Conservation (phyloP, 1,140 invertebrate genomes). For the Nebria ingens region DNA sequence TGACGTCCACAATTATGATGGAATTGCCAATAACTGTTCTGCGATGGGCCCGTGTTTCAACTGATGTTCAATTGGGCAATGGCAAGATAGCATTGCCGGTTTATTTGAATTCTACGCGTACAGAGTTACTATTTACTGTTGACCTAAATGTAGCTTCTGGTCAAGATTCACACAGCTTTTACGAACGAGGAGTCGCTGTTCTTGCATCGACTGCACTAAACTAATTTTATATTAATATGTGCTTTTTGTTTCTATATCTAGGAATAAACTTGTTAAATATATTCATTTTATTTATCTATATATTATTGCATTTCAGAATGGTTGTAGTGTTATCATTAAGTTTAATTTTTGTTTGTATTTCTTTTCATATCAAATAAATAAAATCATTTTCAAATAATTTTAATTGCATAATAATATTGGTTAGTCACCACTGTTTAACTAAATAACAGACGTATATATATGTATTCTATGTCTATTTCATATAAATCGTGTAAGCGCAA, state of each 20-base stretch:
- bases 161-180: conserved; percentile 86
- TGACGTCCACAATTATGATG: conserved; percentile 91
- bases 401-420: too few relatives aligned
- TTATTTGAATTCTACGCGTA: conserved; percentile 92
- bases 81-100: conserved; percentile 84
- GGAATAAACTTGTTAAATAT: too few relatives aligned
- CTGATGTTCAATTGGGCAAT: conserved; percentile 42
- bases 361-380: too few relatives aligned
- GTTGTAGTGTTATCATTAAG: too few relatives aligned
- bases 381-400: too few relatives aligned
- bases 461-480: too few relatives aligned
- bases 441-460: too few relatives aligned
- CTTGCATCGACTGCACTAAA: conserved; percentile 83
- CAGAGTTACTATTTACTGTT: conserved; percentile 90
- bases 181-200: conserved; percentile 93
- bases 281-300: too few relatives aligned
- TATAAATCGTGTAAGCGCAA: too few relatives aligned
- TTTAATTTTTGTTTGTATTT: too few relatives aligned
- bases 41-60: conserved; percentile 58
- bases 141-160: conserved; percentile 81
- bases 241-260: not conserved
- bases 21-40: conserved; percentile 82
- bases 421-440: too few relatives aligned
- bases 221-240: conserved; percentile 38
- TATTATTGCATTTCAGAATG: too few relatives aligned